These are phyloP conservation scores for Epistrophella euchroma DNA, from an alignment of 2,888 invertebrate species.

Conservation along the genomic window DNA sequence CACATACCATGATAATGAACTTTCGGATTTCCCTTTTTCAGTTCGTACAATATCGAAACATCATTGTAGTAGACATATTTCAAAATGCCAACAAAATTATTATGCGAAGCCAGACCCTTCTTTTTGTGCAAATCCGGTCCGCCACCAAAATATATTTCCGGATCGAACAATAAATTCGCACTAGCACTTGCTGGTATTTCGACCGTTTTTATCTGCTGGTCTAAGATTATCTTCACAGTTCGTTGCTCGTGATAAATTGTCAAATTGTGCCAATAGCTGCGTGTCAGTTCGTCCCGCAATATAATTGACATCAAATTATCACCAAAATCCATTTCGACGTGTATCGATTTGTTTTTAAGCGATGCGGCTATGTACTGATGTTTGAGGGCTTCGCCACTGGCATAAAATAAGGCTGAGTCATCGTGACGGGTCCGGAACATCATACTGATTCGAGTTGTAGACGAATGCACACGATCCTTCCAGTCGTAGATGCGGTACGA, in stretches of 20 bases:
- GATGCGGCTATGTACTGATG: conserved; percentile 96
- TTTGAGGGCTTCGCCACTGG: conserved; percentile 93
- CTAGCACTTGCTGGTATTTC: conserved; percentile 86
- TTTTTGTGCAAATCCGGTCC: conserved; percentile 93
- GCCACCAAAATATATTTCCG: conserved; percentile 96
- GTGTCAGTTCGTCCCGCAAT: conserved; percentile 89
- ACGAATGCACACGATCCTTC: conserved; percentile 95
- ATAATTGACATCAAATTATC: conserved; percentile 89
- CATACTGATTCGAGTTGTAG: conserved; percentile 93
- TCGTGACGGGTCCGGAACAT: conserved; percentile 96
- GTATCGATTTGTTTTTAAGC: conserved; percentile 92
- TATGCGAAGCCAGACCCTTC: conserved; percentile 91
- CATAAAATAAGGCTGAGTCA: conserved; percentile 96
- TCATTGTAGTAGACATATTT: conserved; percentile 97
- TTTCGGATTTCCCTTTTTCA: conserved; percentile 93
- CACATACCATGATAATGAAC: conserved; percentile 89
- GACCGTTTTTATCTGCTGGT: conserved; percentile 88
- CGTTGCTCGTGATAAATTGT: conserved; percentile 93
- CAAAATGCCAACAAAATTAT: conserved; percentile 94
- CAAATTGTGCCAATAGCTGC: conserved; percentile 94
- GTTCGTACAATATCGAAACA: conserved; percentile 94
- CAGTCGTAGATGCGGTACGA: conserved; percentile 96
- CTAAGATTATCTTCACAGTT: conserved; percentile 89
- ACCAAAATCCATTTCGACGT: conserved; percentile 94
- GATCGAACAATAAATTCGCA: conserved; percentile 93